Evolutionary conservation across 2,113 vertebrate species (phyloP).

Genomic region (Empidonax traillii): DNA sequence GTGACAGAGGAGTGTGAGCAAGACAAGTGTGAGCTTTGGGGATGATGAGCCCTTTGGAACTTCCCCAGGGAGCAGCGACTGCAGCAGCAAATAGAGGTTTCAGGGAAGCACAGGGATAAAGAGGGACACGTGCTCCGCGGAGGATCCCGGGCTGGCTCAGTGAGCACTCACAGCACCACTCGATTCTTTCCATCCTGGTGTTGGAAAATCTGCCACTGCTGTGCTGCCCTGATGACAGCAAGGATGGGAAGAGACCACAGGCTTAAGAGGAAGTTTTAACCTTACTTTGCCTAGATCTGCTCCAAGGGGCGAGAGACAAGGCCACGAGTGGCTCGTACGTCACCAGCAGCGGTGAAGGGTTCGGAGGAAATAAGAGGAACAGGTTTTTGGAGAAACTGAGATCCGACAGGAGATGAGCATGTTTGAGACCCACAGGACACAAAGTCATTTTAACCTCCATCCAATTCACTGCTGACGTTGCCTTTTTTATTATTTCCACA

Average conservation of each 20-base stretch:
- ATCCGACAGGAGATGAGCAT: accelerated
- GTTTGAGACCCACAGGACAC: not conserved
- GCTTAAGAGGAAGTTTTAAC: not conserved
- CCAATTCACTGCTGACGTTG: not conserved
- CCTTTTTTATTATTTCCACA: not conserved
- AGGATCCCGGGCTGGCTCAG: accelerated
- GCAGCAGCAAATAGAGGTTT: not conserved
- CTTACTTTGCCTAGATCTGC: not conserved
- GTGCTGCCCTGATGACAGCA: not conserved
- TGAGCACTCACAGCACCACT: not conserved
- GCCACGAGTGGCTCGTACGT: not conserved
- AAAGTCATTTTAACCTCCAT: not conserved
- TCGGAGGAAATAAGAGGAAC: not conserved
- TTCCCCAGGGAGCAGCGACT: not conserved
- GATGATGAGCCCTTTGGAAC: not conserved
- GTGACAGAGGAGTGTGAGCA: not conserved
- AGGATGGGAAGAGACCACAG: not conserved
- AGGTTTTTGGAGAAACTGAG: not conserved
- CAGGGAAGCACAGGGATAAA: not conserved
- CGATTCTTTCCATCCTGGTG: not conserved
- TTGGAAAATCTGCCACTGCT: accelerated
- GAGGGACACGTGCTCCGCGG: accelerated
- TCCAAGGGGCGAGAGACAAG: not conserved
- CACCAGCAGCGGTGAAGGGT: not conserved
- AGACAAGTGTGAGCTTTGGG: not conserved